Evolutionary conservation across 2,797 vertebrate species (phyloP).

Genomic region (Bothrops alternatus): DNA sequence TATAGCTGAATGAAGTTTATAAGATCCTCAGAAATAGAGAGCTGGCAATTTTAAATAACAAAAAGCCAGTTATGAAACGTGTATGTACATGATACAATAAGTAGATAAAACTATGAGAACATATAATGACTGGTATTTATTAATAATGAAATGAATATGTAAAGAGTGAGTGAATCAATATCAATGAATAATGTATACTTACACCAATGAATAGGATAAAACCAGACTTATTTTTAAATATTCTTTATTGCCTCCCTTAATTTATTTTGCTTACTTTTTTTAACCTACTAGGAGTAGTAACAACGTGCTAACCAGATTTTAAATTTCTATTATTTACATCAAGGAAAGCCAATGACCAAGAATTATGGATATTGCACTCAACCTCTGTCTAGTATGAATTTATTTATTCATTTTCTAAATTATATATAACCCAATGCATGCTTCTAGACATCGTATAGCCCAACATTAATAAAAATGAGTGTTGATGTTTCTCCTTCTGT

Average conservation of each 20-base stretch:
- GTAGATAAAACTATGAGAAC: background rate
- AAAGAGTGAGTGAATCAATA: no score
- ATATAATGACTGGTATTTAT: background rate
- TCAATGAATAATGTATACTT: no score
- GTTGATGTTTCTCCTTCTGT: background rate
- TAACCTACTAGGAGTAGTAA: no score
- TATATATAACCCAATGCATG: background rate
- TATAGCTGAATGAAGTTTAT: background rate
- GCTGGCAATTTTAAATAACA: background rate
- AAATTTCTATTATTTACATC: no score
- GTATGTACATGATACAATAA: background rate
- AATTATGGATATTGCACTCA: no score
- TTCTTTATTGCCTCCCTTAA: background rate
- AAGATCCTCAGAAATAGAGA: background rate
- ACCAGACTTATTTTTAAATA: background rate
- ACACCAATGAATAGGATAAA: background rate
- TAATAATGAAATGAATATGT: no score
- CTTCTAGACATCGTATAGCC: background rate
- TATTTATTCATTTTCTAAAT: background rate
- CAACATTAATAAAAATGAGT: background rate
- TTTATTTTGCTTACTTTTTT: background rate
- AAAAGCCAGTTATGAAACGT: background rate
- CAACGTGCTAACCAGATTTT: no score
- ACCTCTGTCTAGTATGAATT: no score
- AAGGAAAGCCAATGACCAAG: no score